Percentiles rank a stretch among this genome's conserved stretches.
These are phyloP conservation scores for Drosophila trapezifrons DNA, from an alignment of 1,140 invertebrate genomes.

Conservation along the genomic window DNA sequence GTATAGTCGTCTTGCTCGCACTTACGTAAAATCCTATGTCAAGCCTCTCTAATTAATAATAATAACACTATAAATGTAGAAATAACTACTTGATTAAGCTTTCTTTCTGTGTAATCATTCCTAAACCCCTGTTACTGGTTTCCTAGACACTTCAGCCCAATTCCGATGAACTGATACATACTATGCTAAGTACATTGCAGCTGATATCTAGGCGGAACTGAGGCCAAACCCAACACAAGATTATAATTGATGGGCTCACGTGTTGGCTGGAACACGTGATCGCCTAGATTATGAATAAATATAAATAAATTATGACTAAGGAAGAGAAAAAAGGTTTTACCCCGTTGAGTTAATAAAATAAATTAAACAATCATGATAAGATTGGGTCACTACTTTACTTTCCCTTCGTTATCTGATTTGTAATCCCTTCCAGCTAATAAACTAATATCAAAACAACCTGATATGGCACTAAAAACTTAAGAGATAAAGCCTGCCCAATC, in stretches of 20 bases:
- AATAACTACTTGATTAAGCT: not conserved
- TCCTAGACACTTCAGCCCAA: constrained; percentile 26
- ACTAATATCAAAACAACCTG: constrained; percentile 38
- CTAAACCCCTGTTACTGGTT: constrained; percentile 39
- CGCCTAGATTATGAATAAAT: constrained; percentile 1
- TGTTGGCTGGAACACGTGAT: constrained; percentile 35
- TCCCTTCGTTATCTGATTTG: constrained; percentile 15
- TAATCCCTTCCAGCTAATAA: constrained; percentile 18
- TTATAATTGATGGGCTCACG: constrained; percentile 48
- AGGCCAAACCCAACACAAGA: constrained; percentile 11
- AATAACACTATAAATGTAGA: too few relatives aligned
- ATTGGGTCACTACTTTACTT: constrained; percentile 16
- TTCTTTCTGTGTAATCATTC: constrained; percentile 9
- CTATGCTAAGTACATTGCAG: constrained; percentile 30
- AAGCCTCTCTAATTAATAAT: too few relatives aligned
- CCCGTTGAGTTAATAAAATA: not conserved
- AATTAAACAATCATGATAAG: constrained; percentile 13
- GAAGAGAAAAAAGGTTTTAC: not conserved
- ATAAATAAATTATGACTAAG: constrained; percentile 15
- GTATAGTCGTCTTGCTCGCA: too few relatives aligned
- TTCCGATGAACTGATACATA: constrained; percentile 22
- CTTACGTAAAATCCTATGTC: too few relatives aligned
- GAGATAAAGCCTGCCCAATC: constrained; percentile 36
- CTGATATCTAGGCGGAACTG: constrained; percentile 42
- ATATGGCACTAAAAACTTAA: constrained; percentile 25